Percentiles rank a stretch among this genome's conserved stretches.
phyloP scores from a whole-genome alignment of 2,113 vertebrate genomes.

The Lynx canadensis region DNA sequence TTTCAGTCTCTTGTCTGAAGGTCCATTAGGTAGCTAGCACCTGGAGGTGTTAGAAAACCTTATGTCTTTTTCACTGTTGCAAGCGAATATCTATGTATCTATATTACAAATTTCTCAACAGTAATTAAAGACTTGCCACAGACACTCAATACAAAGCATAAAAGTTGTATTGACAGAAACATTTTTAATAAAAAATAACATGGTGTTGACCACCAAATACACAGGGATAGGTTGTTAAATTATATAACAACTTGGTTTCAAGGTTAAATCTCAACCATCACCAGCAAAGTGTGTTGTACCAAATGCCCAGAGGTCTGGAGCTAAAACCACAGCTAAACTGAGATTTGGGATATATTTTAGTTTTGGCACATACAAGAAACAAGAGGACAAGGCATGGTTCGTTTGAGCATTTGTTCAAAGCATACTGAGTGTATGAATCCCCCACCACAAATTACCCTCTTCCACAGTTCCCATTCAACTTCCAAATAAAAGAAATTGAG shows the following conservation, averaged over 20 bases:
- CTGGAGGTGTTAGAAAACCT: background rate
- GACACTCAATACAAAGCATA: background rate
- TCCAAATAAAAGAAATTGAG: background rate
- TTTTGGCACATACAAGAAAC: background rate
- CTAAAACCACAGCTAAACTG: conserved; percentile 14
- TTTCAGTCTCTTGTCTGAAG: conserved; percentile 3
- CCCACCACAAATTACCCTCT: background rate
- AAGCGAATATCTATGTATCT: background rate
- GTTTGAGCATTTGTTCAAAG: background rate
- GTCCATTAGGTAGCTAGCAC: background rate
- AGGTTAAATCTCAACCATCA: conserved; percentile 20
- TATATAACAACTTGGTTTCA: conserved; percentile 26
- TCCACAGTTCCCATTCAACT: background rate
- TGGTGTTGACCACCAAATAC: background rate
- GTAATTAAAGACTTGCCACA: background rate
- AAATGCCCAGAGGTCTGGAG: background rate
- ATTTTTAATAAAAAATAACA: background rate
- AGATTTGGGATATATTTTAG: background rate
- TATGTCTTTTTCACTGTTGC: background rate
- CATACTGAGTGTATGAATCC: background rate
- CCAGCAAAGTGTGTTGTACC: background rate
- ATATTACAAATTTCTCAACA: background rate
- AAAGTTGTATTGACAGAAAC: background rate
- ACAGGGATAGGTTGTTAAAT: conserved; percentile 45
- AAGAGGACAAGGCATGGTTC: background rate